Base-by-base conservation (phyloP, 2,797 vertebrate species). In the Mionectes olivaceus region DNA sequence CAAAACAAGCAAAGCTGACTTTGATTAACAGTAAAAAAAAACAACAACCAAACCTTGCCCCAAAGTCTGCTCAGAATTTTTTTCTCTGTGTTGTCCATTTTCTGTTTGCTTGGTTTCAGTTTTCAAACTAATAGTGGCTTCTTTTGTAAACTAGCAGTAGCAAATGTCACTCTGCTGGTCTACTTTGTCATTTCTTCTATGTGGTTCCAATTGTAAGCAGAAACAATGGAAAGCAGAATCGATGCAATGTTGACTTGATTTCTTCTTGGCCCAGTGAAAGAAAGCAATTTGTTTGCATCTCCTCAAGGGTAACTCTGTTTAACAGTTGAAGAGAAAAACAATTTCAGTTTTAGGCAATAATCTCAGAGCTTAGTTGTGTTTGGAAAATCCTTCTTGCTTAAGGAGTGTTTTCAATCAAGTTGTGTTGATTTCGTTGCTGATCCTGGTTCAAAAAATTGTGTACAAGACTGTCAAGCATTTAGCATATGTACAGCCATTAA, bases 171-270 rank as follows among this genome's bases (percentile, higher is more conserved):
- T 83, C 35, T 19, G 13, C 27, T 32, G 23, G 27, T 87, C 33
- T 61, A 16, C 79, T 95, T 79, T 52, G 55, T 32, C 35, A 21
- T 77, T 68, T 81, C 18, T 11, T 87, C 43, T 64, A 0, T 37
- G 74, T 81, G 83, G 46, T 70, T 88, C 47, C 76, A 61, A 21
- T 53, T 83, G 30, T 85, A 64, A 76, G 70, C 32, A 95, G 74
- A 91, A 90, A 92, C 87, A 94, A 94, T 85, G 59, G 71, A 89
- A 55, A 91, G 35, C 57, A 68, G 71, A 74, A 94, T 85, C 78
- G 79, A 77, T 80, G 60, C 37, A 57, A 33, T 17, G 64, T 28
- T 87, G 57, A 65, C 43, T 91, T 3, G 1, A 50, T 77, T 96
- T 80, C 81, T 88, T 87, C 59, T 81, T 92, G 87, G 71, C 41